phyloP scores from a whole-genome alignment of 2,113 vertebrate species.

The Isurus oxyrinchus region DNA sequence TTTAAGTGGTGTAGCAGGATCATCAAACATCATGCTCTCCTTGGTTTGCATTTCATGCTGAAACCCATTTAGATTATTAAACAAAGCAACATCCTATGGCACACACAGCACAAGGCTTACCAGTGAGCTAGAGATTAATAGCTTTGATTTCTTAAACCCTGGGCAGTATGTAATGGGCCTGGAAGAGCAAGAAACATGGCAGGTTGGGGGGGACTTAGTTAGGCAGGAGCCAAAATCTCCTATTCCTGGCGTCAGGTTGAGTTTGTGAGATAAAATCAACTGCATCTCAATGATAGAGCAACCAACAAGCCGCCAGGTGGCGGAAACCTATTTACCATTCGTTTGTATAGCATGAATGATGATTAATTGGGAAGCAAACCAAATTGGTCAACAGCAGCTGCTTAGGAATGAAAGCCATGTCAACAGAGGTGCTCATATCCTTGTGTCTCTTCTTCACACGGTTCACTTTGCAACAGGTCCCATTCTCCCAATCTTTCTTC shows the following conservation, averaged over 20 bases:
- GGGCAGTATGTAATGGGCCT: neutral
- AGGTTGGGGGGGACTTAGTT: too few species aligned
- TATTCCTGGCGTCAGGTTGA: neutral
- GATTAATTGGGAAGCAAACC: neutral
- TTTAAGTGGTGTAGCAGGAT: neutral
- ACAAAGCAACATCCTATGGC: neutral
- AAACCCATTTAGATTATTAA: slow-evolving; percentile 4
- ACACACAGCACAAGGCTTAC: neutral
- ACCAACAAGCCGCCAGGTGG: neutral
- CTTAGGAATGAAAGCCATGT: too few species aligned
- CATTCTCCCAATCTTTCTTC: too few species aligned
- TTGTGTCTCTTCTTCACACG: too few species aligned
- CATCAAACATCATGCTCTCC: neutral
- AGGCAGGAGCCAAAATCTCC: too few species aligned
- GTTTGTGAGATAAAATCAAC: neutral
- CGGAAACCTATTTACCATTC: neutral
- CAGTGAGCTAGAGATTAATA: neutral
- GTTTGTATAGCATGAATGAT: neutral
- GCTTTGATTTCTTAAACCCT: neutral
- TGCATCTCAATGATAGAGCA: neutral
- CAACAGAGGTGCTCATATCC: too few species aligned
- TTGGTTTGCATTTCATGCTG: neutral
- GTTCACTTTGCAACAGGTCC: too few species aligned
- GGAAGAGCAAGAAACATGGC: neutral
- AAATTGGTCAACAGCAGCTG: too few species aligned